These are phyloP conservation scores for Thymelicus sylvestris DNA, from an alignment of 2,888 invertebrate species.

Conservation along the genomic window DNA sequence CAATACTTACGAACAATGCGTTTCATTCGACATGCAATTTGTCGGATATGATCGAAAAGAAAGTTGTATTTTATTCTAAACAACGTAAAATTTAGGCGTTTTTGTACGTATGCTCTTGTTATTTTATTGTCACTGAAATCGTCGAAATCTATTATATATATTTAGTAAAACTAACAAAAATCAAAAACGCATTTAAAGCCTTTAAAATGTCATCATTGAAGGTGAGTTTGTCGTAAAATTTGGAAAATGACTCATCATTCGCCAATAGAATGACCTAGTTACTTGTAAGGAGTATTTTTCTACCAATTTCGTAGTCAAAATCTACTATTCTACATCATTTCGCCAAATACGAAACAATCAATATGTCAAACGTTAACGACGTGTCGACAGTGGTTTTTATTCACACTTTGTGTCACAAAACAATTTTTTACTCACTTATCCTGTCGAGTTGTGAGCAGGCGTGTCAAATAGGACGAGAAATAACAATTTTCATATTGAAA, in stretches of 20 bases:
- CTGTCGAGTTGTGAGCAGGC: constrained; percentile 53
- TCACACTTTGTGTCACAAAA: constrained; percentile 24
- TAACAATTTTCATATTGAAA: constrained; percentile 53
- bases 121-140: neutral
- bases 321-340: constrained; percentile 11
- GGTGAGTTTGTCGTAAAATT: constrained; percentile 12
- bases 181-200: neutral
- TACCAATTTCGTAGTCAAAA: constrained; percentile 19
- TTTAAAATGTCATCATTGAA: constrained; percentile 14
- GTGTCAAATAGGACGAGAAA: constrained; percentile 61
- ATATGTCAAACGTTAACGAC: constrained; percentile 34
- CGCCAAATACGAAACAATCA: constrained; percentile 26
- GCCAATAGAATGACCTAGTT: constrained; percentile 24
- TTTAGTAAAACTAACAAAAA: neutral
- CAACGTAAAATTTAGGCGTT: neutral
- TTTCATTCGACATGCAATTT: constrained; percentile 41
- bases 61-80: neutral
- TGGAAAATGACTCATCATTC: constrained; percentile 17
- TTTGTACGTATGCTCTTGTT: neutral
- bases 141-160: neutral
- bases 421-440: constrained; percentile 45
- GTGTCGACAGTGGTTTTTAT: constrained; percentile 21
- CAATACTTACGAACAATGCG: constrained; percentile 45
- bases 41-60: constrained; percentile 21
- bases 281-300: constrained; percentile 8